Evolutionary conservation across 92 coral and sea anemone genomes (phyloP).

Genomic region (Galaxea fascicularis): DNA sequence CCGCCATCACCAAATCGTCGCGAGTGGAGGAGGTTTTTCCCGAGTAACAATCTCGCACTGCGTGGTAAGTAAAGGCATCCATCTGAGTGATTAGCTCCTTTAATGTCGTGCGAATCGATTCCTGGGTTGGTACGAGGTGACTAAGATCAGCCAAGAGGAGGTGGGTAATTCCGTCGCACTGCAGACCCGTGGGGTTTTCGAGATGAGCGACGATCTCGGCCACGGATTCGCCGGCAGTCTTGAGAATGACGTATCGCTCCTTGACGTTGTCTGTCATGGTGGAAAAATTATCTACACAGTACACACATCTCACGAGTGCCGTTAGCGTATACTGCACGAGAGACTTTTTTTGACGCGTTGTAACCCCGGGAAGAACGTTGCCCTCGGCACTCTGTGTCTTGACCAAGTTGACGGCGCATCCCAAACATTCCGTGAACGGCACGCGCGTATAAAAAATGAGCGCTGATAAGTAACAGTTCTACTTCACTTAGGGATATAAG

Average conservation of each 20-base stretch:
- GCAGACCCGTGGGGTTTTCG: not conserved
- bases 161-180: not conserved
- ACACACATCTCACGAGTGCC: slow-evolving; percentile 19
- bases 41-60: not conserved
- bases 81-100: slow-evolving; percentile 17
- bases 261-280: not conserved
- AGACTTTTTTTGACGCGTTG: slow-evolving; percentile 5
- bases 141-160: not conserved
- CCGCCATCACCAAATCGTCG: slow-evolving; percentile 27
- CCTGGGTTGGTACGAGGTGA: not conserved
- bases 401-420: slow-evolving; percentile 9
- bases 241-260: not conserved
- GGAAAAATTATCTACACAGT: slow-evolving; percentile 13
- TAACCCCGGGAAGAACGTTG: slow-evolving; percentile 5
- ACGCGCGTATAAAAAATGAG: too few species aligned
- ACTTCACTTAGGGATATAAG: too few species aligned
- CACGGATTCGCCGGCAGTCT: slow-evolving; percentile 4
- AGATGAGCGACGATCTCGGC: not conserved
- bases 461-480: too few species aligned
- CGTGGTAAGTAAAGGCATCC: slow-evolving; percentile 7
- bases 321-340: slow-evolving; percentile 24
- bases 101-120: not conserved
- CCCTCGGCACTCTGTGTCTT: slow-evolving; percentile 16
- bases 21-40: slow-evolving; percentile 15
- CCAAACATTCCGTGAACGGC: too few species aligned